Conservation (phyloP, 1,140 invertebrate species). For the Drosophila pseudoananassae region DNA sequence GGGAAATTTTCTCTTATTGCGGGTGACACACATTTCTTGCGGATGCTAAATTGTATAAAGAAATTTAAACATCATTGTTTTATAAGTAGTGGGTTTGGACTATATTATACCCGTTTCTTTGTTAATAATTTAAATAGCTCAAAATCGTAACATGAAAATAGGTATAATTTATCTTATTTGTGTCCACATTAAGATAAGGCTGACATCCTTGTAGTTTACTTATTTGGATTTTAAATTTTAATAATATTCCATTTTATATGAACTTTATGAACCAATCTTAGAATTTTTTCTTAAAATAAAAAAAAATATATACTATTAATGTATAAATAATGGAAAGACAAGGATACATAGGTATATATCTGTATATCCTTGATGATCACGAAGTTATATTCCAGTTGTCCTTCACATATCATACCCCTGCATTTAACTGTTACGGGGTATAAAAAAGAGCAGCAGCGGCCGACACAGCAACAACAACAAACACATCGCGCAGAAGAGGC, state of each 20-base stretch:
- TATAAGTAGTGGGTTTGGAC: not conserved
- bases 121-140: not conserved
- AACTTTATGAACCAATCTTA: too few relatives aligned
- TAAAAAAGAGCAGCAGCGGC: slow-evolving; percentile 63
- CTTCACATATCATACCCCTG: not conserved
- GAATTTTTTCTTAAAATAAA: too few relatives aligned
- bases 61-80: not conserved
- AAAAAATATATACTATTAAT: too few relatives aligned
- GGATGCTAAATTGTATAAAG: slow-evolving; percentile 12
- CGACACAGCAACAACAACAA: slow-evolving; percentile 34
- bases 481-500: slow-evolving; percentile 37
- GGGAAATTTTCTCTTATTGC: slow-evolving; percentile 63
- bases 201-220: too few relatives aligned
- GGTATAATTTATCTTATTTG: not conserved
- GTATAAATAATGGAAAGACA: too few relatives aligned
- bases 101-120: not conserved
- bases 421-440: not conserved
- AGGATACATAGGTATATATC: too few relatives aligned
- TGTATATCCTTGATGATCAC: too few relatives aligned
- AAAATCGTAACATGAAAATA: too few relatives aligned
- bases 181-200: not conserved
- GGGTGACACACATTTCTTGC: slow-evolving; percentile 50
- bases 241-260: too few relatives aligned
- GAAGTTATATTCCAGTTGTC: not conserved
- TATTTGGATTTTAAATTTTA: too few relatives aligned